Percentiles rank a stretch among this genome's conserved stretches.
phyloP scores from a whole-genome alignment of 1,140 invertebrate species.

The Magallana angulata region DNA sequence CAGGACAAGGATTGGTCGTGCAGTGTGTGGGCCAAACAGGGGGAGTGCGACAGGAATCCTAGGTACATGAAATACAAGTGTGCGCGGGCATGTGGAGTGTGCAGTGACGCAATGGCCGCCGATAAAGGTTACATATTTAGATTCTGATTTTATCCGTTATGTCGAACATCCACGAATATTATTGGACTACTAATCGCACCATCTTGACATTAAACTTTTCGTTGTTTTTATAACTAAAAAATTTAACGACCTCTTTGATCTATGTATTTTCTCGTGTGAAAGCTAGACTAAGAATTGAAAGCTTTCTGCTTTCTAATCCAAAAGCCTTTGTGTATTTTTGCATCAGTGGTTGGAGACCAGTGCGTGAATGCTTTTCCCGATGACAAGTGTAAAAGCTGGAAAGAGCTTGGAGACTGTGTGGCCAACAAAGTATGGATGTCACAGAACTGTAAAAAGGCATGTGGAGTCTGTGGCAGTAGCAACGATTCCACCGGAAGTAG shows the following conservation, averaged over 20 bases:
- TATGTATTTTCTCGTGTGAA: too few relatives aligned
- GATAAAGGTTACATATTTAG: constrained; percentile 35
- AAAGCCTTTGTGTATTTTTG: background rate
- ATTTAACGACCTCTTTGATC: too few relatives aligned
- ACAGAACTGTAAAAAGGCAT: constrained; percentile 68
- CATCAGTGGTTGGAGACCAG: constrained; percentile 28
- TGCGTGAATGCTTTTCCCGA: constrained; percentile 61
- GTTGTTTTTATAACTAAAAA: too few relatives aligned
- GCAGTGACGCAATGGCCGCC: constrained; percentile 50
- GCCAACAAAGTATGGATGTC: constrained; percentile 70
- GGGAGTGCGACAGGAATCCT: constrained; percentile 69
- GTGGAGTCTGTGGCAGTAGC: constrained; percentile 61
- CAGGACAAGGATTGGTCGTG: constrained; percentile 67
- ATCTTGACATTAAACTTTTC: too few relatives aligned
- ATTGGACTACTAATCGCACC: too few relatives aligned
- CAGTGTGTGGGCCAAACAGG: constrained; percentile 69
- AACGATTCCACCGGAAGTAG: background rate
- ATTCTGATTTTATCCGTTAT: too few relatives aligned
- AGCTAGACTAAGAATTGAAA: too few relatives aligned
- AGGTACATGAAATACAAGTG: constrained; percentile 69
- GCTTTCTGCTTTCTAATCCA: background rate
- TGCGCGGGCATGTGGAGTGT: constrained; percentile 67
- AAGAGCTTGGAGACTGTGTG: constrained; percentile 66
- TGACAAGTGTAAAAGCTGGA: constrained; percentile 70
- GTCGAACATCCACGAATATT: too few relatives aligned